Percentiles rank a stretch among this genome's conserved stretches.
Conservation (phyloP, 2,888 invertebrate species). For the Cerceris ruficornis region DNA sequence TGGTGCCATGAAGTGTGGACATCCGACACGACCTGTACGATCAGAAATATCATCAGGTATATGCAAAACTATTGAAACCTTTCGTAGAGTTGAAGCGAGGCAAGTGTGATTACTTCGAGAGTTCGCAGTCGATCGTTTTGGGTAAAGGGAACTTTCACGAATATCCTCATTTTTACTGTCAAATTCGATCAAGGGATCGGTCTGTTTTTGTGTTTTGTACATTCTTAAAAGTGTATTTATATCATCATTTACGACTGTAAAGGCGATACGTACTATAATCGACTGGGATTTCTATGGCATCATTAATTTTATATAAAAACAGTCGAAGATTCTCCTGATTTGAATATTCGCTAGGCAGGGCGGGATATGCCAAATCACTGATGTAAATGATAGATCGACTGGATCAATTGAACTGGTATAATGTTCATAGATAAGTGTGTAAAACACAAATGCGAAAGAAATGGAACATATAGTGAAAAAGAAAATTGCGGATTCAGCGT, state of each 20-base stretch:
- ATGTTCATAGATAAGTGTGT: conserved; percentile 41
- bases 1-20: conserved; percentile 99
- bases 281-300: too few species aligned
- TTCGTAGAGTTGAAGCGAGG: conserved; percentile 52
- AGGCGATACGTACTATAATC: too few species aligned
- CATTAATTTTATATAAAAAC: too few species aligned
- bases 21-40: conserved; percentile 92
- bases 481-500: conserved; percentile 45
- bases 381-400: conserved; percentile 46
- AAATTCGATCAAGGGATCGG: too few species aligned
- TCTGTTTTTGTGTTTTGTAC: too few species aligned
- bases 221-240: too few species aligned
- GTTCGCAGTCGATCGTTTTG: conserved; percentile 42
- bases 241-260: too few species aligned
- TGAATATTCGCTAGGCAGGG: too few species aligned
- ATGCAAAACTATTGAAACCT: conserved; percentile 20
- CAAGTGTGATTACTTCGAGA: conserved; percentile 45
- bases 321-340: too few species aligned
- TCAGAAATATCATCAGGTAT: conserved; percentile 44
- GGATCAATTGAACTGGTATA: conserved; percentile 44
- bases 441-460: conserved; percentile 45
- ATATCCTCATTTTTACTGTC: too few species aligned
- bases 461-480: conserved; percentile 43
- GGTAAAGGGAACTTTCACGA: conserved; percentile 4
- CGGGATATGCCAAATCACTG: too few species aligned